Evolutionary conservation across 2,888 invertebrate genomes (phyloP).

Genomic region (Alentia gelatinosa): DNA sequence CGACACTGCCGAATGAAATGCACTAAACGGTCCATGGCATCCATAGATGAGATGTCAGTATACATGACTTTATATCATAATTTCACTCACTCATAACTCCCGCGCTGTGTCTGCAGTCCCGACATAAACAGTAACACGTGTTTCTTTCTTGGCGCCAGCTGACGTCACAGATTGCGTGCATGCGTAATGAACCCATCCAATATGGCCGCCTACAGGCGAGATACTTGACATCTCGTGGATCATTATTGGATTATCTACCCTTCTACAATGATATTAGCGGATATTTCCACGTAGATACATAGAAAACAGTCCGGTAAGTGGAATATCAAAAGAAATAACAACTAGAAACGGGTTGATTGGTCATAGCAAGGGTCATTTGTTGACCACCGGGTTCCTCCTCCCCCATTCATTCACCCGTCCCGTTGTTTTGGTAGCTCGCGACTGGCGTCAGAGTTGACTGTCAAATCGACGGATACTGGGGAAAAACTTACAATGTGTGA

Average conservation of each 20-base stretch:
- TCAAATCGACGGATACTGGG: not conserved
- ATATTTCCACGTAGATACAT: not conserved
- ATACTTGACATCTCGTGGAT: slow-evolving; percentile 13
- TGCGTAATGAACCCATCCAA: slow-evolving; percentile 45
- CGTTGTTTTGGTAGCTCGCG: slow-evolving; percentile 16
- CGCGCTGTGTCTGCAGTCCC: too few relatives aligned
- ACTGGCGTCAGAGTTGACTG: not conserved
- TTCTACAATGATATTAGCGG: slow-evolving; percentile 11
- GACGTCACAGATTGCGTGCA: slow-evolving; percentile 7
- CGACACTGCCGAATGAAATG: too few relatives aligned
- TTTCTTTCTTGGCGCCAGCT: slow-evolving; percentile 6
- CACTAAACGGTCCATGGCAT: too few relatives aligned
- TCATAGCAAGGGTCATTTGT: not conserved
- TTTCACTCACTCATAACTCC: too few relatives aligned
- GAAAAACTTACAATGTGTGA: too few relatives aligned
- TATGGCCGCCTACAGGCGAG: slow-evolving; percentile 50
- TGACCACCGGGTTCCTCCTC: not conserved
- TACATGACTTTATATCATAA: too few relatives aligned
- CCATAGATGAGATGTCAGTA: too few relatives aligned
- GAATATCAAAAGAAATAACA: not conserved
- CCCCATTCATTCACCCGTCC: slow-evolving; percentile 11
- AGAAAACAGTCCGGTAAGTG: not conserved
- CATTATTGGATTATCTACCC: slow-evolving; percentile 34
- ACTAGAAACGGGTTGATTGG: not conserved
- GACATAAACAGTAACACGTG: not conserved